Conservation (phyloP, 1,140 invertebrate genomes). For the Lamellibrachia luymesi region DNA sequence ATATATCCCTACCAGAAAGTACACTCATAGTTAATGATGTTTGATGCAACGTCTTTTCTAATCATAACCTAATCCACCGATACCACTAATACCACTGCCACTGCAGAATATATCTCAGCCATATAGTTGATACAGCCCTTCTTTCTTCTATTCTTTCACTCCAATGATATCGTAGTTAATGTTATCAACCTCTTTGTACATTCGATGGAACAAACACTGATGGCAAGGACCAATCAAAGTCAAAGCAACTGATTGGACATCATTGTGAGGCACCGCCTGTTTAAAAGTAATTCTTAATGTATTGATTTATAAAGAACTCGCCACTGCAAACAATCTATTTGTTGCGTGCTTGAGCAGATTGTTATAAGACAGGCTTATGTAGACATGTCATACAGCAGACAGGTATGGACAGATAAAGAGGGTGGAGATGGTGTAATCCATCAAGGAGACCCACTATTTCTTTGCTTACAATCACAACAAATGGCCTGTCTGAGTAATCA, state of each 20-base stretch:
- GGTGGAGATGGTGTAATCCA: not conserved
- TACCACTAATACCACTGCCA: too few species aligned
- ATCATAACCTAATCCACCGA: too few species aligned
- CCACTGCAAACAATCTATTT: not conserved
- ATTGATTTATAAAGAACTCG: not conserved
- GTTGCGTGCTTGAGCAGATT: not conserved
- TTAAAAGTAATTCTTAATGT: not conserved
- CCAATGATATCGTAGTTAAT: too few species aligned
- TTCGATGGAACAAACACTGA: not conserved
- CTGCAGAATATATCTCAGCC: too few species aligned
- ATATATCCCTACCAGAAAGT: too few species aligned
- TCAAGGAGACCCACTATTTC: not conserved
- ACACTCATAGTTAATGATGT: too few species aligned
- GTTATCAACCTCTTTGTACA: not conserved
- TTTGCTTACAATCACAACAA: not conserved
- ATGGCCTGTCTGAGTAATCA: not conserved
- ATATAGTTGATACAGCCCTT: too few species aligned
- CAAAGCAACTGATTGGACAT: not conserved
- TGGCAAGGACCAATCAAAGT: not conserved
- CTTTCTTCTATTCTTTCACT: too few species aligned
- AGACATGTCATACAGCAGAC: not conserved
- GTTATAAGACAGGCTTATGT: not conserved
- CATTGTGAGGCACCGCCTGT: not conserved
- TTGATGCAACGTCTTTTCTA: too few species aligned
- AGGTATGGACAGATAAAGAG: slow-evolving; percentile 4